A percentile compares a stretch with the other conserved stretches of the same genome.
Conservation (phyloP, 2,113 vertebrate genomes). For the Perognathus longimembris region DNA sequence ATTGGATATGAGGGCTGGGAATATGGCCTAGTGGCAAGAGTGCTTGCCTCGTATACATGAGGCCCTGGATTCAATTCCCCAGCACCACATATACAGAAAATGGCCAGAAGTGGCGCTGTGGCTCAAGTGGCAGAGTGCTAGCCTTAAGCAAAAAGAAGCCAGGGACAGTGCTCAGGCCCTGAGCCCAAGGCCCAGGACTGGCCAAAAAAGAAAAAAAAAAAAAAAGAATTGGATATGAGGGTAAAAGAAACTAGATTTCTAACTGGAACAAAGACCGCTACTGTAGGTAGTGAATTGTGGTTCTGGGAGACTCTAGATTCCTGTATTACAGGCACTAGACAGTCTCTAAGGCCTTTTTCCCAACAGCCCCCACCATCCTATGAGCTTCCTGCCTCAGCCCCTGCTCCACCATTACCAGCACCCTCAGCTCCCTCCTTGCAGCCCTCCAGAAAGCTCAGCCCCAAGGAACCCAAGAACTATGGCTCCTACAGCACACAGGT, state of each 20-base stretch:
- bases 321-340: neutral
- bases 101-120: no score
- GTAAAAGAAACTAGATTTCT: neutral
- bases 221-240: no score
- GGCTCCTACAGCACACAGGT: slow-evolving; percentile 95
- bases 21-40: no score
- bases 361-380: slow-evolving; percentile 88
- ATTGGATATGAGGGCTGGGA: no score
- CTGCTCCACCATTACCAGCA: slow-evolving; percentile 77
- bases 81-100: no score
- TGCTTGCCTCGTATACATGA: no score
- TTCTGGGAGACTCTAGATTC: neutral
- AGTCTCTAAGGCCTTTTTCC: slow-evolving; percentile 24
- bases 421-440: slow-evolving; percentile 77
- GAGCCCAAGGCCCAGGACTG: no score
- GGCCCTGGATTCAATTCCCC: no score
- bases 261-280: neutral
- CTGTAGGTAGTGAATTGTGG: neutral
- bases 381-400: slow-evolving; percentile 79
- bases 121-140: no score
- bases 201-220: no score
- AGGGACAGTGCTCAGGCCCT: no score
- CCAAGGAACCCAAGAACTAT: slow-evolving; percentile 94
- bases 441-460: slow-evolving; percentile 88
- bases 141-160: no score